phyloP scores from a whole-genome alignment of 2,113 vertebrate genomes.

The Petrocephalus microphthalmus region DNA sequence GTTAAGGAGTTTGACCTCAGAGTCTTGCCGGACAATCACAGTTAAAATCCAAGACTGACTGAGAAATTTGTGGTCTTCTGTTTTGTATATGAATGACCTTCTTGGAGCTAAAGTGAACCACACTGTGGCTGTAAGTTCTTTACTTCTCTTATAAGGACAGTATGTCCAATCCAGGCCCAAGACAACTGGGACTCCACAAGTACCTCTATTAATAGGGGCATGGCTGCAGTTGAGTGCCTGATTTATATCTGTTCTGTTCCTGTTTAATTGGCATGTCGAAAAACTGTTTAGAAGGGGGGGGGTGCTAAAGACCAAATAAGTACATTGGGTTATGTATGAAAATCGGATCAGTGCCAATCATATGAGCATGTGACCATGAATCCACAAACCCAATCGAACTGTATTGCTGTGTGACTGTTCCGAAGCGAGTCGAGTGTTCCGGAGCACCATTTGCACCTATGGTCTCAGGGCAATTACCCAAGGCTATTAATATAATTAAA shows the following conservation, averaged over 20 bases:
- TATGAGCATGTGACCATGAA: not conserved
- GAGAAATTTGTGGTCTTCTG: not conserved
- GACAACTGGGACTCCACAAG: too few species aligned
- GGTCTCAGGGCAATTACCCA: not conserved
- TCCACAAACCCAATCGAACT: not conserved
- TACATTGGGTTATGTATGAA: not conserved
- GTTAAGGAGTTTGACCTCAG: not conserved
- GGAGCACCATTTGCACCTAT: not conserved
- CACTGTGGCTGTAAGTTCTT: not conserved
- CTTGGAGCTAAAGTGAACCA: not conserved
- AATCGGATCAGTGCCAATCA: not conserved
- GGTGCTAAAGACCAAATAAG: too few species aligned
- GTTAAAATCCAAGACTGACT: not conserved
- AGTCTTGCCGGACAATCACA: not conserved
- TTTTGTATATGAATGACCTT: not conserved
- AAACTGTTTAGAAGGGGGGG: too few species aligned
- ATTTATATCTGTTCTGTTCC: too few species aligned
- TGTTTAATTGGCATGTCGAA: too few species aligned
- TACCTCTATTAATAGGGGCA: too few species aligned
- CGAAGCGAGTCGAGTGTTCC: not conserved
- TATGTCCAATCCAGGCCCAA: not conserved
- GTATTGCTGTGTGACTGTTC: not conserved
- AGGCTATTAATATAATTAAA: not conserved
- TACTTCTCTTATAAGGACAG: not conserved
- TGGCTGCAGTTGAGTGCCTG: too few species aligned